Percentiles rank a stretch among this genome's conserved stretches.
phyloP scores from a whole-genome alignment of 2,797 vertebrate genomes.

The Todus mexicanus region DNA sequence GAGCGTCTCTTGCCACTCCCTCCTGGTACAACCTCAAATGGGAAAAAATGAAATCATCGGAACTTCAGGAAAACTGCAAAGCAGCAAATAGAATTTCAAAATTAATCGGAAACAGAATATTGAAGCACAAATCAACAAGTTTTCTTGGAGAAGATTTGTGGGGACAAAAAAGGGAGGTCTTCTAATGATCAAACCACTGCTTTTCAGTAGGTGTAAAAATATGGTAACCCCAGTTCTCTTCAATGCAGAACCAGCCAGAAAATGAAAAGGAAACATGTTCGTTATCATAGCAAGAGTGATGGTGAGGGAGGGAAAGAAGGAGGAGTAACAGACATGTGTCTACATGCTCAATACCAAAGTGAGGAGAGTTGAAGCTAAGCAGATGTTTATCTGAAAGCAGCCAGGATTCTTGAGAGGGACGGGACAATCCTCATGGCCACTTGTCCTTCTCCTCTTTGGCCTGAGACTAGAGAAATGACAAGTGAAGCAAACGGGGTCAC shows the following conservation, averaged over 20 bases:
- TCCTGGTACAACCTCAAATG: not conserved
- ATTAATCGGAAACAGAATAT: not conserved
- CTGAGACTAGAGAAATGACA: not conserved
- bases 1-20: not conserved
- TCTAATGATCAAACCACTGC: not conserved
- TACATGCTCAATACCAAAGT: not conserved
- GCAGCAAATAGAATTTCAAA: not conserved
- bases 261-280: not conserved
- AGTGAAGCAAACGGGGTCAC: not conserved
- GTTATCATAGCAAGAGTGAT: not conserved
- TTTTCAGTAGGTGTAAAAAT: not conserved
- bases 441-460: not conserved
- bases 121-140: not conserved
- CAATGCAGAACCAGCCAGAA: not conserved
- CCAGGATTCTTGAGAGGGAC: not conserved
- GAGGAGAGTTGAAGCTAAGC: not conserved
- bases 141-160: not conserved
- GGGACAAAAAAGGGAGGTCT: not conserved
- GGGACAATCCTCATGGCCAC: not conserved
- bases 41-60: not conserved
- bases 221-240: not conserved
- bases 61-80: not conserved
- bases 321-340: not conserved
- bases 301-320: not conserved
- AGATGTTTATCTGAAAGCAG: not conserved